Base-by-base conservation (phyloP, 2,797 vertebrate species). In the Babyrousa celebensis region DNA sequence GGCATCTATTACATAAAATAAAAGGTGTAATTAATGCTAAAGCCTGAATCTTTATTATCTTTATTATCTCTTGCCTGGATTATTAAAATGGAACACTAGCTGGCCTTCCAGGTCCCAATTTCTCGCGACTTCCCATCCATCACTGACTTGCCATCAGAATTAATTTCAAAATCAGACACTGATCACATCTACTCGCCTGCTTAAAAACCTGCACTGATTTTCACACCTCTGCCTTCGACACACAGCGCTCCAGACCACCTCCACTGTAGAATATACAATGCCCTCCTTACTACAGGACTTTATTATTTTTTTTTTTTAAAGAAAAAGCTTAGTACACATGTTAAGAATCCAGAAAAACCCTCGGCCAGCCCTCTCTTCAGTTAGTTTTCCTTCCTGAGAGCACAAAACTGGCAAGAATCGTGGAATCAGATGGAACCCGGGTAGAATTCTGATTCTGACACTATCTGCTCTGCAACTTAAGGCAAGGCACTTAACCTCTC, bases 261-360 rank as follows among this genome's bases (percentile, higher is more conserved):
- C 43, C 18, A 25, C 18, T 15, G 36, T 21, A 58, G 52, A 43
- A 79, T 52, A 52, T 52, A 63, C n/a, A 79, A 43, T 23, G 7
- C 9, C 25, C 74, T 89, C 16, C 17, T 75, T 62, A 74, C 15
- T 43, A 62, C 14, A 60, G 68, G 85, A 74, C 68, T 60, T 67
- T 67, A 56, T 56, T 74, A 14, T 79, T 67, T 78, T 67, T 56
- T 74, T 32, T 79, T 7, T 17, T 18, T 18, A 52, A 89, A 54
- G 29, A 63, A 83, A 29, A 91, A 14, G 71, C 4, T 62, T 82
- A 90, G 29, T 4, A 83, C 4, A 58, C 12, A 78, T 52, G 29
- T 91, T 63, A 63, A 36, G 56, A 82, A 91, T 62, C 82, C 20
- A 82, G 65, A 58, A 72, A 82, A 52, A 82, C 56, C 43, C 56